Evolutionary conservation across 2,113 vertebrate species (phyloP).

Genomic region (Struthio camelus): DNA sequence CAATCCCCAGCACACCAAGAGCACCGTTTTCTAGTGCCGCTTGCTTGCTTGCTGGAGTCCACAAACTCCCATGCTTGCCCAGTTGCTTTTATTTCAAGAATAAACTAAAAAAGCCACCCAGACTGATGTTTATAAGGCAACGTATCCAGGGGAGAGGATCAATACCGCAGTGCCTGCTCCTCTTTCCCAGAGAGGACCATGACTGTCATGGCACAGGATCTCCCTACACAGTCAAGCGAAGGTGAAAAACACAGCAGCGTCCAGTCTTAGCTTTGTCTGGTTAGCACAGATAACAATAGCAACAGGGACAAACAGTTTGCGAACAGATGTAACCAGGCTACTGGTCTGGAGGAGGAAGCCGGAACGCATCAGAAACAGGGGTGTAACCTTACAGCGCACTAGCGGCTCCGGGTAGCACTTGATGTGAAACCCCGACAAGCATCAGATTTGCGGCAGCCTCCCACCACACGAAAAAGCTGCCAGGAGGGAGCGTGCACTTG

Average conservation of each 20-base stretch:
- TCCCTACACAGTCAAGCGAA: background rate
- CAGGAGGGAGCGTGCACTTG: fast-evolving
- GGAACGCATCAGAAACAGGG: background rate
- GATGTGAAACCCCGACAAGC: fast-evolving
- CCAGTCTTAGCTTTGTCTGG: background rate
- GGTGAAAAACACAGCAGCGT: background rate
- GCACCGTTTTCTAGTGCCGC: fast-evolving
- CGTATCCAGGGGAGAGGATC: constrained; percentile 1
- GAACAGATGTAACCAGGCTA: background rate
- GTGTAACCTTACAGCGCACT: fast-evolving
- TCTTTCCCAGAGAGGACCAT: background rate
- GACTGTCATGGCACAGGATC: background rate
- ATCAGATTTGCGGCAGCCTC: background rate
- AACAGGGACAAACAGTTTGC: background rate
- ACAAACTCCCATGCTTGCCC: background rate
- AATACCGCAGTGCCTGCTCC: fast-evolving
- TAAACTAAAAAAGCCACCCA: background rate
- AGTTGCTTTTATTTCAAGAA: constrained; percentile 10
- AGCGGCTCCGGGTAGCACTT: fast-evolving
- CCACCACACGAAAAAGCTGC: background rate
- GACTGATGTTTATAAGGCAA: background rate
- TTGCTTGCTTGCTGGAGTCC: background rate
- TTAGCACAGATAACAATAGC: fast-evolving
- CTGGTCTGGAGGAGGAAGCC: background rate
- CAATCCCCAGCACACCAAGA: background rate